Evolutionary conservation across 2,888 invertebrate species (phyloP), one percentile per base, ranked within the genome.

Genomic region (Metalampra italica): DNA sequence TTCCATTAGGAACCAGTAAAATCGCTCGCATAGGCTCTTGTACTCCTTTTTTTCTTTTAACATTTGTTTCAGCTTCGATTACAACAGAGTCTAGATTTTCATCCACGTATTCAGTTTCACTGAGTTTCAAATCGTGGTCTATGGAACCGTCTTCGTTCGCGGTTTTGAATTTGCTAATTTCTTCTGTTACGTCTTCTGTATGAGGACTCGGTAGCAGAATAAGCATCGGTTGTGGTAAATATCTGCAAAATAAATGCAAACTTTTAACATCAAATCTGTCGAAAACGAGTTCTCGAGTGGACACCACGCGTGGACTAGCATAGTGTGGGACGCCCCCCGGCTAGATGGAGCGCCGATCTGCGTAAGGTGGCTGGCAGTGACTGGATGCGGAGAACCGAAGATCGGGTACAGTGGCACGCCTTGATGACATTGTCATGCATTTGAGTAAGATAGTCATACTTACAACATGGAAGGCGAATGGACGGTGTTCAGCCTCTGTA

Each of bases 71-170:
- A 15, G 85, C 75, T 3, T 87, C 78, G 9, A 86, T 61, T 7
- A 74, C 53, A 9, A 84, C 61, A 0, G 87, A 71, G 36, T 86
- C 81, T 30, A 67, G 56, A 22, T 74, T 71, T 30, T 71, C 71
- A 32, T 76, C 68, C 40, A 64, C 57, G 11, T 59, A 54, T 34
- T 63, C 71, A 38, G 60, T 52, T 47, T 67, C 49, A 37, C 32
- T 60, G n/a, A 46, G 53, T 51, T 46, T 12, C 13, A 11, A 3
- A 14, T 42, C 42, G 36, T 29, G 34, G 43, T 50, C 54, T 66
- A 68, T 8, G 47, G 52, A 22, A 9, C 49, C 43, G 3, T 52
- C 55, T 29, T 51, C 52, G 9, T 45, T 54, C 40, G 41, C 47
- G 7, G 42, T 45, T 42, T 52, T 52, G 52, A 65, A 53, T 47